Conservation (phyloP, 2,888 invertebrate species). For the Galerucella calmariensis region DNA sequence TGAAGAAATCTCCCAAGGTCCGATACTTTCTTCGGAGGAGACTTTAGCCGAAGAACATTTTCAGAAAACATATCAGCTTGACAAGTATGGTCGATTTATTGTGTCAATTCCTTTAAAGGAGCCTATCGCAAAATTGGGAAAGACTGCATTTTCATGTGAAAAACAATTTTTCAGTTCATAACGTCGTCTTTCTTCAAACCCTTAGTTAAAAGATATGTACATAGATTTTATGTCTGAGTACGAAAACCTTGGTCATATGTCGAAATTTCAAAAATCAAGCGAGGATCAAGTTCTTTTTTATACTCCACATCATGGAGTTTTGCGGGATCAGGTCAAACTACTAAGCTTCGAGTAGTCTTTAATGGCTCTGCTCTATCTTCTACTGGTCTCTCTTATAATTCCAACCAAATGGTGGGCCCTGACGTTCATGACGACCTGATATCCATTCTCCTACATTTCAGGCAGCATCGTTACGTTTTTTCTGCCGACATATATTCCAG, state of each 20-base stretch:
- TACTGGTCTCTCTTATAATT: constrained; percentile 4
- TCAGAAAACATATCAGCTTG: not conserved
- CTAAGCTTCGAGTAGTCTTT: not conserved
- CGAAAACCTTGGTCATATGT: not conserved
- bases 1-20: constrained; percentile 28
- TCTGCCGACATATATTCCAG: too few species aligned
- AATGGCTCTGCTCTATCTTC: constrained; percentile 3
- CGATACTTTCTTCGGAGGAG: constrained; percentile 20
- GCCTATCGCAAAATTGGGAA: not conserved
- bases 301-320: constrained; percentile 1
- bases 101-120: not conserved
- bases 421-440: not conserved
- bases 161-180: constrained; percentile 6
- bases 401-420: not conserved
- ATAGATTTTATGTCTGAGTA: too few species aligned
- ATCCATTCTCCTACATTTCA: constrained; percentile 1
- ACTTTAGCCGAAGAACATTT: not conserved
- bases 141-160: constrained; percentile 9
- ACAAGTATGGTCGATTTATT: not conserved
- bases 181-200: too few species aligned
- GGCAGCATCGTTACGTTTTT: too few species aligned
- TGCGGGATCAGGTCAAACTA: constrained; percentile 1
- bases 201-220: not conserved
- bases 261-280: not conserved
- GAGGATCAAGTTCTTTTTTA: not conserved